phyloP scores from a whole-genome alignment of 2,113 vertebrate species.

The Datnioides undecimradiatus region DNA sequence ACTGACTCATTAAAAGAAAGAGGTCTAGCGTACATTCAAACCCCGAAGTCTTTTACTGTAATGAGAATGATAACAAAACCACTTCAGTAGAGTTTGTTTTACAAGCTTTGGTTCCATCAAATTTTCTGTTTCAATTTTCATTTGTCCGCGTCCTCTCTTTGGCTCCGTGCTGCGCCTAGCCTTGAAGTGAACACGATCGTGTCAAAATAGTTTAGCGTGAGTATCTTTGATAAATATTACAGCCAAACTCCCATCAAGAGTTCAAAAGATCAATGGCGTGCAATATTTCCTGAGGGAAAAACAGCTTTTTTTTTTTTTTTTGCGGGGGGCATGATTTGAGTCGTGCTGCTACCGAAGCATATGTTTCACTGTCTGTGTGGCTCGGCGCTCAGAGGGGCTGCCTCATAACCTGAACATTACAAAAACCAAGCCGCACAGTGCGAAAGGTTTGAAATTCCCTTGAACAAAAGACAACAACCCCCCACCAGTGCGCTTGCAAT shows the following conservation, averaged over 20 bases:
- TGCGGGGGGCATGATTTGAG: neutral
- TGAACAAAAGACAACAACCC: neutral
- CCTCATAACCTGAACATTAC: neutral
- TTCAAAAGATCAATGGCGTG: conserved; percentile 65
- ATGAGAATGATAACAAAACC: conserved; percentile 46
- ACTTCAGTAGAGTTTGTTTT: neutral
- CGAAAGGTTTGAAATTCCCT: neutral
- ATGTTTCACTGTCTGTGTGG: neutral
- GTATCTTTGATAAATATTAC: conserved; percentile 74
- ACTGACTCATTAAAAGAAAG: conserved; percentile 47
- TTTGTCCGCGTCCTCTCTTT: conserved; percentile 36
- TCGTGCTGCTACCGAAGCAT: conserved; percentile 6
- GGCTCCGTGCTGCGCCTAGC: conserved; percentile 10
- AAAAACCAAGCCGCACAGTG: neutral
- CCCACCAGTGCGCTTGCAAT: neutral
- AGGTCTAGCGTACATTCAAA: neutral
- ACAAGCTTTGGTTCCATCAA: conserved; percentile 20
- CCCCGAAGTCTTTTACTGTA: conserved; percentile 27
- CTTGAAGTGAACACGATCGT: conserved; percentile 56
- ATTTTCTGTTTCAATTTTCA: conserved; percentile 48
- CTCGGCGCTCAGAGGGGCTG: neutral
- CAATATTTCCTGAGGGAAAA: conserved; percentile 51
- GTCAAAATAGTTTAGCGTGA: conserved; percentile 61
- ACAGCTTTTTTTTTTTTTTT: neutral
- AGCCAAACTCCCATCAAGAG: conserved; percentile 62